Base-by-base conservation (phyloP, 2,888 invertebrate species). In the Nomada ruficornis region DNA sequence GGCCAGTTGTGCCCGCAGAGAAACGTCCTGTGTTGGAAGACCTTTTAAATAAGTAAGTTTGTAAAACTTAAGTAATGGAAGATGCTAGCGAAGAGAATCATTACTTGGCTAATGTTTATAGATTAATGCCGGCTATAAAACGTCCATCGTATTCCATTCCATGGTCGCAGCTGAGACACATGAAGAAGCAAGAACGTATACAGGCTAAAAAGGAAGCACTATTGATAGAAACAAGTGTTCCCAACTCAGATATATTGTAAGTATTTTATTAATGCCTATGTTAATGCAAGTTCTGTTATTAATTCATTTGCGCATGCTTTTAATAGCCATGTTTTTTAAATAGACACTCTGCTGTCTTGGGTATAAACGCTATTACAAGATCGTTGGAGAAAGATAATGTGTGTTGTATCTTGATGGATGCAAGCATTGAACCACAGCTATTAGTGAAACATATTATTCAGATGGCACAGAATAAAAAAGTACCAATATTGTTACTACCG, bases 301-400 rank as follows among this genome's bases (percentile, higher is more conserved):
- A 36, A 18, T 26, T 20, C 0, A 55, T 64, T 13, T 36, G 62
- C 15, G 5, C 36, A 42, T 26, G 55, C 10, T 54, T 44, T 10
- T 60, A 36, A 57, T 44, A 50, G 18, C 57, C 10, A 0, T 9
- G 20, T 57, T 85, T 89, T 64, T 72, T 47, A 47, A 36, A 36
- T 15, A 93, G 93, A 29, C 84, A 88, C 55, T 79, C 83, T 20
- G 54, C 93, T 13, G 59, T 91, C 20, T 80, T 91, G 47, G 94
- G 94, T 59, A 86, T 93, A 5, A 94, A 94, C 83, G 89, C 87
- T 42, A 89, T 93, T 15, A 93, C 93, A 50, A 87, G 91, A 44
- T 82, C 89, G n/a, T 75, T 94, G 50, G 94, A 94, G 72, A 93
- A 91, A 54, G 65, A 90, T 4, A 74, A 84, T 55, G 23, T 91